Evolutionary conservation across 2,113 vertebrate species (phyloP).

Genomic region (Nicator chloris): DNA sequence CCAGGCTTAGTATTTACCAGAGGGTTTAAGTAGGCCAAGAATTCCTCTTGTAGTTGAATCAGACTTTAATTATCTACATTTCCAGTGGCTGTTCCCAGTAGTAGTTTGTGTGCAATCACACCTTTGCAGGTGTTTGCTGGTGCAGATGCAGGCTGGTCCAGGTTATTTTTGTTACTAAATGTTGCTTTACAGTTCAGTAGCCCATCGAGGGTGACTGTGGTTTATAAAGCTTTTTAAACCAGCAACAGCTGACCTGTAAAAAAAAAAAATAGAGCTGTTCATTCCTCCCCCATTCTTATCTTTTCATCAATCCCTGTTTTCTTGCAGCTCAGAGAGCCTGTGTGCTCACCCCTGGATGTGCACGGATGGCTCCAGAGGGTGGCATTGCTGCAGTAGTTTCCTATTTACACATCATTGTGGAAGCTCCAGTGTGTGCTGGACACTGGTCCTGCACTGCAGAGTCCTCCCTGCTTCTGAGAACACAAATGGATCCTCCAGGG

Average conservation of each 20-base stretch:
- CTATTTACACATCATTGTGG: background rate
- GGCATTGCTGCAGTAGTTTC: background rate
- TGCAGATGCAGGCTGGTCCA: background rate
- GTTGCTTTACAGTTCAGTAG: background rate
- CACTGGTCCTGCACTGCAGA: no score
- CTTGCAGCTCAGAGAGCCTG: background rate
- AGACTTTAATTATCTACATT: background rate
- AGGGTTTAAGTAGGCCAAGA: background rate
- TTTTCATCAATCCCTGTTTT: background rate
- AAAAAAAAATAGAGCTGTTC: background rate
- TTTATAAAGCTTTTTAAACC: background rate
- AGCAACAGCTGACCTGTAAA: background rate
- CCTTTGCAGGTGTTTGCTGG: background rate
- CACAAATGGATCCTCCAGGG: background rate
- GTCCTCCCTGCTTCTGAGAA: background rate
- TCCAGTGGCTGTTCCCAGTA: background rate
- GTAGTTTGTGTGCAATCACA: background rate
- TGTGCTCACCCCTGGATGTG: background rate
- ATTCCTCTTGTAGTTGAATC: background rate
- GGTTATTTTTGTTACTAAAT: background rate
- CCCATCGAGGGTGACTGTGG: background rate
- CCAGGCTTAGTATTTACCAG: background rate
- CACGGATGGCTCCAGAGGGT: background rate
- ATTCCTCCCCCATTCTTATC: background rate
- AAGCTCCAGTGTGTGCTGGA: background rate